Percentiles rank a stretch among this genome's conserved stretches.
Conservation (phyloP, 2,888 invertebrate genomes). For the Prostheceraeus crozeri region DNA sequence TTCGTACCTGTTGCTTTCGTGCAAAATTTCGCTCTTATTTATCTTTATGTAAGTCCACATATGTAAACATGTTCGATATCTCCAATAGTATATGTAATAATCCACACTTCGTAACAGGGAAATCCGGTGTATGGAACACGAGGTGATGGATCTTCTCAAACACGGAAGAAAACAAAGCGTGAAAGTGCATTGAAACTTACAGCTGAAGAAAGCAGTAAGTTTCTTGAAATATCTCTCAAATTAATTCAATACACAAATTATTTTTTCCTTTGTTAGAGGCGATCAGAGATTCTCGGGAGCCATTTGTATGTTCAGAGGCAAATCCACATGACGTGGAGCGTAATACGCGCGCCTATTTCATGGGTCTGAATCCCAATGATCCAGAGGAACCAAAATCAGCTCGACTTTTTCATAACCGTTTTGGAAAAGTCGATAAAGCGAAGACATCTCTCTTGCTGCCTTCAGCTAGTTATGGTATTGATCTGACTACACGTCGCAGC, state of each 20-base stretch:
- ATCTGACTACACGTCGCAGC: constrained; percentile 43
- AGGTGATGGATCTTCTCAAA: too few relatives aligned
- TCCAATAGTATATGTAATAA: too few relatives aligned
- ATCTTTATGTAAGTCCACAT: too few relatives aligned
- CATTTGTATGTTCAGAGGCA: constrained; percentile 49
- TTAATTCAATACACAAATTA: not conserved
- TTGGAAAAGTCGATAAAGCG: constrained; percentile 45
- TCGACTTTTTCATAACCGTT: constrained; percentile 48
- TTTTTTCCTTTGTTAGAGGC: not conserved
- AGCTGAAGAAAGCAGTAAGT: constrained; percentile 30
- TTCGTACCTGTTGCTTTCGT: too few relatives aligned
- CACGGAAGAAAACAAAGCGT: too few relatives aligned
- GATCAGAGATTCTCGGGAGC: constrained; percentile 46
- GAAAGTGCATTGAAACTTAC: too few relatives aligned
- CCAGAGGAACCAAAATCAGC: constrained; percentile 46
- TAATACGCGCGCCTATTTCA: constrained; percentile 46
- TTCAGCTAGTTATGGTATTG: constrained; percentile 45
- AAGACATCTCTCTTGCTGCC: constrained; percentile 5
- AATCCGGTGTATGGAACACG: too few relatives aligned
- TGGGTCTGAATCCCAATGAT: constrained; percentile 50
- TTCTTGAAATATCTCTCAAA: not conserved
- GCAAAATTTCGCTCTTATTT: too few relatives aligned
- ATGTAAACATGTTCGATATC: too few relatives aligned
- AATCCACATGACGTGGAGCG: constrained; percentile 49
- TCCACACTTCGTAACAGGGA: too few relatives aligned